phyloP scores from a whole-genome alignment of 2,113 vertebrate species.

The Ailuropoda melanoleuca region DNA sequence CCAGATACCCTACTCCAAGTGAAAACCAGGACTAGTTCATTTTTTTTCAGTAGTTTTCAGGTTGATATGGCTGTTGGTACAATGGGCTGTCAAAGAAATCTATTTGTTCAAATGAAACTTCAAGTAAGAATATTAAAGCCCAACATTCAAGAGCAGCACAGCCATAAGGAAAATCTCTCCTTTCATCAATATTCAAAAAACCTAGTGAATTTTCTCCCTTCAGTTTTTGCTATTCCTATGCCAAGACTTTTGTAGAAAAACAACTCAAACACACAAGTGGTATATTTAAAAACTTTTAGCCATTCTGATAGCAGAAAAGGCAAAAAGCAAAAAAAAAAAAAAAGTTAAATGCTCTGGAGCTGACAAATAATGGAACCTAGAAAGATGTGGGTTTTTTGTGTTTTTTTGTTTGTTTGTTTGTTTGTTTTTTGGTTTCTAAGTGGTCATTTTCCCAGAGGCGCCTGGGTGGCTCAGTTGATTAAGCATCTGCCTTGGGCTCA shows the following conservation, averaged over 20 bases:
- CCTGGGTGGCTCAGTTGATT: neutral
- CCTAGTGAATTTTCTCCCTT: neutral
- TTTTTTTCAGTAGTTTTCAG: neutral
- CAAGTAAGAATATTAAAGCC: slow-evolving; percentile 33
- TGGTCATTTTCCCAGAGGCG: neutral
- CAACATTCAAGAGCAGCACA: neutral
- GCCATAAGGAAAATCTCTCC: slow-evolving; percentile 1
- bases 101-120: slow-evolving; percentile 35
- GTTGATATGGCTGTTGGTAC: neutral
- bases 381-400: neutral
- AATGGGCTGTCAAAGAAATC: neutral
- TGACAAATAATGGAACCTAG: neutral
- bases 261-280: neutral
- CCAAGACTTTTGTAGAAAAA: neutral
- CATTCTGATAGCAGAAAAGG: neutral
- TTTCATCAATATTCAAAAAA: slow-evolving; percentile 31
- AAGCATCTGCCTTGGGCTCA: neutral
- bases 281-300: slow-evolving; percentile 5
- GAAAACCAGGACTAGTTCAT: neutral
- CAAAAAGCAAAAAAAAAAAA: neutral
- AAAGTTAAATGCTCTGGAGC: neutral
- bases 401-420: neutral
- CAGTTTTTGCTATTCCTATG: neutral
- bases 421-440: neutral
- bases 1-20: neutral